A percentile compares a stretch with the other conserved stretches of the same genome.
Evolutionary conservation across 2,113 vertebrate species (phyloP).

Genomic region (Asarcornis scutulata): DNA sequence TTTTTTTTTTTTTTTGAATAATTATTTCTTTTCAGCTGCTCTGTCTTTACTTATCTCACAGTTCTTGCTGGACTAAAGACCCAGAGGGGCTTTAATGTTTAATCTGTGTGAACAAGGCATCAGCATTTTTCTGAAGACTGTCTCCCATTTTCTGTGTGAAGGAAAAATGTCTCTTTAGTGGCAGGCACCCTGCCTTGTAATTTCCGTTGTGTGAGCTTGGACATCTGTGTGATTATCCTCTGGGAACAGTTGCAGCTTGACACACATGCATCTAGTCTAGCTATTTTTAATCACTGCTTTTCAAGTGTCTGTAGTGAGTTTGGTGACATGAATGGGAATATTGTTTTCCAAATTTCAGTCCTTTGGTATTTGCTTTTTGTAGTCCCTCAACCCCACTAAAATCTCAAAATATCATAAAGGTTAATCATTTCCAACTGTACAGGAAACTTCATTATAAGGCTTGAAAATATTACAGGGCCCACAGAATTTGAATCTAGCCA

Average conservation of each 20-base stretch:
- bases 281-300: slow-evolving; percentile 68
- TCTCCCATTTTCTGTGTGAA: slow-evolving; percentile 61
- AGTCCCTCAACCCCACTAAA: background rate
- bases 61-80: slow-evolving; percentile 28
- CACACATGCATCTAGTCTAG: slow-evolving; percentile 48
- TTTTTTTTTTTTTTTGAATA: background rate
- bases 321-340: slow-evolving; percentile 57
- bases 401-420: slow-evolving; percentile 15
- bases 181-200: slow-evolving; percentile 63
- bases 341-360: slow-evolving; percentile 36
- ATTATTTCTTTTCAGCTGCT: slow-evolving; percentile 23
- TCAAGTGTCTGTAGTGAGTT: slow-evolving; percentile 45
- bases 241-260: slow-evolving; percentile 62
- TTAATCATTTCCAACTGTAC: slow-evolving; percentile 52
- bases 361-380: slow-evolving; percentile 44
- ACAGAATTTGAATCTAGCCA: background rate
- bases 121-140: slow-evolving; percentile 56
- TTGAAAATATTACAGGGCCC: slow-evolving; percentile 5
- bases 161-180: slow-evolving; percentile 61
- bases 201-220: slow-evolving; percentile 67
- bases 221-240: slow-evolving; percentile 65
- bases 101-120: slow-evolving; percentile 43
- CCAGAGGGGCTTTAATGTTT: background rate
- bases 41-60: slow-evolving; percentile 54
- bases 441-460: slow-evolving; percentile 24